Conservation (phyloP, 2,888 invertebrate genomes). For the Entomobrya proxima region DNA sequence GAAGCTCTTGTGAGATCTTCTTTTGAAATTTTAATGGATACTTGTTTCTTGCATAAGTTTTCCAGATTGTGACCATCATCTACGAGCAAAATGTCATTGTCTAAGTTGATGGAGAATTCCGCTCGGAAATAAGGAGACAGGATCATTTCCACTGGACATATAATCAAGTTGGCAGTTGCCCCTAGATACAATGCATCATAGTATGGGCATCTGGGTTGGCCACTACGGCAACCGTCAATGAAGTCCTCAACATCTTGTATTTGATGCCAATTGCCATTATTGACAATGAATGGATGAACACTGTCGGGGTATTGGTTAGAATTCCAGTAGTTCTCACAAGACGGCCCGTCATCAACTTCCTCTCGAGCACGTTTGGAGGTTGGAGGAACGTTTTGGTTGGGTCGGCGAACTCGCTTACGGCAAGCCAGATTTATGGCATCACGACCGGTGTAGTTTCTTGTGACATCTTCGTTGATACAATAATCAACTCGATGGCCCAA, state of each 20-base stretch:
- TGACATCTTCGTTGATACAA: background rate
- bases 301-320: no score
- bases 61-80: constrained; percentile 37
- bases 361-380: no score
- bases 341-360: no score
- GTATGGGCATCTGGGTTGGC: no score
- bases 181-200: background rate
- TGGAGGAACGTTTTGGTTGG: background rate
- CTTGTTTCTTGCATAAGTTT: background rate
- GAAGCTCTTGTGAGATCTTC: background rate
- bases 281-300: no score
- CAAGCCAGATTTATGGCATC: background rate
- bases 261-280: no score
- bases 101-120: background rate
- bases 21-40: background rate
- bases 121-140: background rate
- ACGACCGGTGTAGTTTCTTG: background rate
- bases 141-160: constrained; percentile 23
- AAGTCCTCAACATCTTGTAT: no score
- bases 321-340: no score
- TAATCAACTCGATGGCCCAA: background rate
- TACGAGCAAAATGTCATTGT: background rate
- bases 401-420: background rate
- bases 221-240: no score
- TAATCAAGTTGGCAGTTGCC: background rate